Percentiles rank a stretch among this genome's conserved stretches.
phyloP scores from a whole-genome alignment of 2,888 invertebrate species.

The Caenorhabditis sp. region DNA sequence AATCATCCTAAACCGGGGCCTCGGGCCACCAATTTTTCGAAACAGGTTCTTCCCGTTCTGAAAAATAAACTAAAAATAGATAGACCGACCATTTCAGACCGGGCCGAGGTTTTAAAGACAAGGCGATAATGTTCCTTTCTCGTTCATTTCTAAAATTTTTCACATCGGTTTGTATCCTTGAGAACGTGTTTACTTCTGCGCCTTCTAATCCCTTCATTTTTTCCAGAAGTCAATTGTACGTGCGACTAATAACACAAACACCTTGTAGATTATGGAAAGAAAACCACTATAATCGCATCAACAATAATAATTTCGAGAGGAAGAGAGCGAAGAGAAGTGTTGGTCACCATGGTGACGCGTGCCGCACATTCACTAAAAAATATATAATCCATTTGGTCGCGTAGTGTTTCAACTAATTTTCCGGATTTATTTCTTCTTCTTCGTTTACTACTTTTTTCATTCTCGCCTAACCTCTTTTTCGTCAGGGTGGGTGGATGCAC shows the following conservation, averaged over 20 bases:
- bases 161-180: background rate
- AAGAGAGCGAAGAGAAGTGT: background rate
- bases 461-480: background rate
- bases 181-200: background rate
- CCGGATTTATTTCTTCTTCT: background rate
- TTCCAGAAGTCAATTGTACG: background rate
- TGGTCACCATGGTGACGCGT: background rate
- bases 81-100: no score
- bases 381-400: background rate
- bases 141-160: background rate
- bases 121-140: background rate
- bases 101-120: no score
- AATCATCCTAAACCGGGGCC: no score
- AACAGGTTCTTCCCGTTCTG: no score
- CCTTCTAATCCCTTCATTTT: background rate
- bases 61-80: no score
- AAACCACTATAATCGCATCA: conserved; percentile 1
- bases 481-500: background rate
- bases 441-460: background rate
- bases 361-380: background rate
- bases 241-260: background rate
- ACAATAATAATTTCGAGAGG: background rate
- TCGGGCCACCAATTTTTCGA: no score
- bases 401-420: conserved; percentile 4
- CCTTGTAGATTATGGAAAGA: background rate